Evolutionary conservation across 1,140 invertebrate genomes (phyloP).

Genomic region (Microplitis mediator): DNA sequence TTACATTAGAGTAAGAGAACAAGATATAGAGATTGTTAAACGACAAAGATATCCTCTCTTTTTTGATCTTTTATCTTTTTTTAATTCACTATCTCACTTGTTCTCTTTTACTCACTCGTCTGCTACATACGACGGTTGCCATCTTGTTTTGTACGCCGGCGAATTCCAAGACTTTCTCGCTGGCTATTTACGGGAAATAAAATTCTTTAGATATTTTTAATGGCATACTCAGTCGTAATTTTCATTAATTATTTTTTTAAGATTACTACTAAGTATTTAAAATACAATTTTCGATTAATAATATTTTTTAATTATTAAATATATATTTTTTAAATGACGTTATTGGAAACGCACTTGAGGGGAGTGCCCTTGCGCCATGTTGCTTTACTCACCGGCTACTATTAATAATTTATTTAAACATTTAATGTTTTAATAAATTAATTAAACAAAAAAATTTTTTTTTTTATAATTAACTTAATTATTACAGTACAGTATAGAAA

Average conservation of each 20-base stretch:
- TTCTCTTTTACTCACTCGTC: background rate
- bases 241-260: background rate
- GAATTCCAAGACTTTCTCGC: constrained; percentile 23
- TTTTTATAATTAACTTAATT: background rate
- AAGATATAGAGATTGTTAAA: background rate
- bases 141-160: constrained; percentile 23
- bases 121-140: background rate
- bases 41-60: constrained; percentile 35
- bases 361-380: constrained; percentile 48
- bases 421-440: too few relatives aligned
- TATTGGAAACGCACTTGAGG: constrained; percentile 19
- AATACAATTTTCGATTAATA: background rate
- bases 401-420: background rate
- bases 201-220: background rate
- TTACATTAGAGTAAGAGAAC: constrained; percentile 34
- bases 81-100: background rate
- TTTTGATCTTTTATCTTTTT: constrained; percentile 3
- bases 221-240: background rate
- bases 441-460: background rate
- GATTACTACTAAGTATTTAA: background rate
- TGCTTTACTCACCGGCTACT: constrained; percentile 34
- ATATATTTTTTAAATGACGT: constrained; percentile 14
- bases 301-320: background rate
- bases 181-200: constrained; percentile 10
- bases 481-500: background rate